Evolutionary conservation across 2,888 invertebrate genomes (phyloP), one percentile per base, ranked within the genome.

Genomic region (Cecidostiba fungosa): DNA sequence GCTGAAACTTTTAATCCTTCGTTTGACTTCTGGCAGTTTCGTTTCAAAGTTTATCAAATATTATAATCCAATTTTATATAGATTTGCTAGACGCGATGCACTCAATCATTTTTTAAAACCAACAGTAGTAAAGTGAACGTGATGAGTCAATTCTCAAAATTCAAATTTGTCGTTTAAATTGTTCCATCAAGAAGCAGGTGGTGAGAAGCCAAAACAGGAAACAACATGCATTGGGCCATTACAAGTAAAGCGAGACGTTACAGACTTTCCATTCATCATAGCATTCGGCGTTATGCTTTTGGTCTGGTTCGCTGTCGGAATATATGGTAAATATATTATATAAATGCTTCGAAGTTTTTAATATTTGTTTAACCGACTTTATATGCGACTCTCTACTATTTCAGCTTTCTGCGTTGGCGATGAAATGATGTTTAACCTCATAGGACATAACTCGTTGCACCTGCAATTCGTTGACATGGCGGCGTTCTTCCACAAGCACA

Each of bases 241-340:
- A 26, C 62, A 85, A 3, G 8, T 47, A 32, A 16, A 47, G 12
- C 76, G 85, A 62, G 26, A 19, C 10, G 23, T 26, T 5, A 77
- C 77, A 10, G 85, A 85, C 16, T n/a, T 72, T 5, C 69, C 43
- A 4, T 85, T 26, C 19, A 43, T 81, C 5, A 14, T 47, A 5
- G 59, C 39, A 10, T 77, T 81, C 39, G 47, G 76, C 3, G 10
- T 47, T 19, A 81, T 39, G 23, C 23, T 47, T 0, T 10, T n/a
- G 1, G 29, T 59, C 10, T 85, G 85, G 85, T 32, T 85, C 8
- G 3, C 39, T 16, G 19, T 81, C 19, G 73, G 76, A 5, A 70
- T 84, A 29, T 84, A 84, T 26, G 84, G 84, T 80, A 84, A 74
- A 3, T 69, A 74, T 66, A 43, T n/a, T 19, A 2, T 36, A 26